Conservation (phyloP, 92 coral and sea anemone genomes). For the Meandrina meandrites region DNA sequence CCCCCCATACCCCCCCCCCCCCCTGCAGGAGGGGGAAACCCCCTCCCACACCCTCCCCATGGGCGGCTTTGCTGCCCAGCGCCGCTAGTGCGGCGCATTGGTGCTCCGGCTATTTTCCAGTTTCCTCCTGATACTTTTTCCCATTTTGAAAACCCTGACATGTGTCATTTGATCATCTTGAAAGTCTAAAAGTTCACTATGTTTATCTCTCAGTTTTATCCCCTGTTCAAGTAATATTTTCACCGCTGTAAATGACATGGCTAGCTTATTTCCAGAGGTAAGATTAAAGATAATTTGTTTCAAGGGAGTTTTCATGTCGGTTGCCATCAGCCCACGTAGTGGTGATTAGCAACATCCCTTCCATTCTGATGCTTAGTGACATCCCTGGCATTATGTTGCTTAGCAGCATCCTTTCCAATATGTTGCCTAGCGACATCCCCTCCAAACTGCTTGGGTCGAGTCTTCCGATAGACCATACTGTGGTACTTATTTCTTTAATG, state of each 20-base stretch:
- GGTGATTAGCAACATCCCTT: background rate
- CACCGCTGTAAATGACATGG: conserved; percentile 95
- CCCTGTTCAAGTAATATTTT: conserved; percentile 95
- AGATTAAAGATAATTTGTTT: background rate
- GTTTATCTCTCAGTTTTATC: conserved; percentile 76
- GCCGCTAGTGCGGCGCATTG: too few relatives aligned
- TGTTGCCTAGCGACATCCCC: background rate
- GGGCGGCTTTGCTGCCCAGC: too few relatives aligned
- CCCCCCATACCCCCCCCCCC: too few relatives aligned
- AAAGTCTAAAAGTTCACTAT: background rate
- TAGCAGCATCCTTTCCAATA: too few relatives aligned
- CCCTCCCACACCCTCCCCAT: too few relatives aligned
- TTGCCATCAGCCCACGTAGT: too few relatives aligned
- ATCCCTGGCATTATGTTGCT: too few relatives aligned
- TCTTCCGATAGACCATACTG: background rate
- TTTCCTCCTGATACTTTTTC: too few relatives aligned
- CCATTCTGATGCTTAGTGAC: background rate
- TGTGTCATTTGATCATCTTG: background rate
- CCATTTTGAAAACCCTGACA: too few relatives aligned
- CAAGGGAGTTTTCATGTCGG: background rate
- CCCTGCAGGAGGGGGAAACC: too few relatives aligned
- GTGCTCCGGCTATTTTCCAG: too few relatives aligned
- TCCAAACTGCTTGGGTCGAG: background rate
- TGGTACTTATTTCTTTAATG: background rate
- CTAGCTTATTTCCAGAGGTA: conserved; percentile 93